phyloP scores from a whole-genome alignment of 2,113 vertebrate genomes.

The Dolichotis patagonum region DNA sequence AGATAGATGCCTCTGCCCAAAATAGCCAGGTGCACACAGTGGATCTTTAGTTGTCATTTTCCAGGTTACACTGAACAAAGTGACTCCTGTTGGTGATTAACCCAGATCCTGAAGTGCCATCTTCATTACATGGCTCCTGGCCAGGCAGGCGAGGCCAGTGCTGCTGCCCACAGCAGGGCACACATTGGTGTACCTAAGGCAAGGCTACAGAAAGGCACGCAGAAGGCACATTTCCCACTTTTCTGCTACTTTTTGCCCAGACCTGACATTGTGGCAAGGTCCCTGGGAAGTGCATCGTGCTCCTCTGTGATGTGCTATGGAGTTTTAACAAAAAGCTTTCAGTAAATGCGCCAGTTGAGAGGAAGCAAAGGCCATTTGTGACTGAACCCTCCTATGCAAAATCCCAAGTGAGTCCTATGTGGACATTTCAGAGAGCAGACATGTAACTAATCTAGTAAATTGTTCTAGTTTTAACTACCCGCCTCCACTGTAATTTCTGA shows the following conservation, averaged over 20 bases:
- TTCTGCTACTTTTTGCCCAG: neutral
- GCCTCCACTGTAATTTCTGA: neutral
- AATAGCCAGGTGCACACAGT: neutral
- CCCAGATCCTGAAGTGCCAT: neutral
- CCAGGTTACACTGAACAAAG: neutral
- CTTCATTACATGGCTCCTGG: neutral
- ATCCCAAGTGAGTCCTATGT: too few relatives aligned
- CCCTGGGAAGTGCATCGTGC: too few relatives aligned
- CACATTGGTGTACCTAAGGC: neutral
- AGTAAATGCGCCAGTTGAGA: neutral
- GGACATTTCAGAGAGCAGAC: neutral
- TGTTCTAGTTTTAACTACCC: neutral
- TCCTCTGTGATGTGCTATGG: neutral
- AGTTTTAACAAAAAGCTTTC: neutral
- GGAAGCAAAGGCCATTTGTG: neutral
- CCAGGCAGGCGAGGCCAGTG: neutral
- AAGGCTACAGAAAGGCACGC: neutral
- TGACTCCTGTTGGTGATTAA: neutral
- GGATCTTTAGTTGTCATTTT: neutral
- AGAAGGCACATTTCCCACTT: neutral
- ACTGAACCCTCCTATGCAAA: neutral
- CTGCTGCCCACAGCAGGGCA: neutral
- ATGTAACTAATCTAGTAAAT: neutral
- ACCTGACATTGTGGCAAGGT: neutral
- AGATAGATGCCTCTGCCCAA: neutral